These are phyloP conservation scores for Ophion costatus DNA, from an alignment of 2,888 invertebrate species.

Conservation along the genomic window DNA sequence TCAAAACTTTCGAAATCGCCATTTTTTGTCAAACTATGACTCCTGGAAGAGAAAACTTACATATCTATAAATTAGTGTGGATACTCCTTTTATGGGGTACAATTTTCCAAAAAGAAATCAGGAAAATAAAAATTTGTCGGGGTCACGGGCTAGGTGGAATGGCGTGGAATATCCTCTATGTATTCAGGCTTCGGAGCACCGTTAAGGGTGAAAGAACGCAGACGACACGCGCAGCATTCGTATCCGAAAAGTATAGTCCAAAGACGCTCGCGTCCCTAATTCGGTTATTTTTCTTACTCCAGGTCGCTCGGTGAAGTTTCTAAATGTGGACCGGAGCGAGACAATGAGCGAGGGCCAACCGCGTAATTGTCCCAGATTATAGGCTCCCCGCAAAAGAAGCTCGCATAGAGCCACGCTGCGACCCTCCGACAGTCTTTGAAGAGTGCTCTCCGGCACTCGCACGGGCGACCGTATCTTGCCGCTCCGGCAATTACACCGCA, in stretches of 20 bases:
- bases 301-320: conserved; percentile 19
- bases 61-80: too few species aligned
- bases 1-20: too few species aligned
- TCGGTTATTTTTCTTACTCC: conserved; percentile 36
- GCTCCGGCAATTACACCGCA: conserved; percentile 76
- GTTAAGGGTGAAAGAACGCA: not conserved
- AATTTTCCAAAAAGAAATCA: too few species aligned
- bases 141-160: too few species aligned
- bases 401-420: not conserved
- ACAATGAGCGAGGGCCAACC: conserved; percentile 48
- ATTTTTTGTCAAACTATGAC: too few species aligned
- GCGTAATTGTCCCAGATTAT: conserved; percentile 79
- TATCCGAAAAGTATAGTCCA: conserved; percentile 26
- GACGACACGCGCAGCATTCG: conserved; percentile 45
- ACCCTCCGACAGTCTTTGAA: conserved; percentile 27
- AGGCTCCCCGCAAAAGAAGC: conserved; percentile 70
- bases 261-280: conserved; percentile 1
- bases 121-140: too few species aligned
- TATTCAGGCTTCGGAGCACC: not conserved
- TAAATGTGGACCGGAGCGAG: conserved; percentile 46
- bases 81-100: too few species aligned
- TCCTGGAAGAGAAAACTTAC: too few species aligned
- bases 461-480: conserved; percentile 55
- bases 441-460: conserved; percentile 40
- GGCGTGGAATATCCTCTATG: too few species aligned